Percentiles rank a stretch among this genome's conserved stretches.
These are phyloP conservation scores for Tragelaphus scriptus DNA, from an alignment of 2,113 vertebrate genomes.

Conservation along the genomic window DNA sequence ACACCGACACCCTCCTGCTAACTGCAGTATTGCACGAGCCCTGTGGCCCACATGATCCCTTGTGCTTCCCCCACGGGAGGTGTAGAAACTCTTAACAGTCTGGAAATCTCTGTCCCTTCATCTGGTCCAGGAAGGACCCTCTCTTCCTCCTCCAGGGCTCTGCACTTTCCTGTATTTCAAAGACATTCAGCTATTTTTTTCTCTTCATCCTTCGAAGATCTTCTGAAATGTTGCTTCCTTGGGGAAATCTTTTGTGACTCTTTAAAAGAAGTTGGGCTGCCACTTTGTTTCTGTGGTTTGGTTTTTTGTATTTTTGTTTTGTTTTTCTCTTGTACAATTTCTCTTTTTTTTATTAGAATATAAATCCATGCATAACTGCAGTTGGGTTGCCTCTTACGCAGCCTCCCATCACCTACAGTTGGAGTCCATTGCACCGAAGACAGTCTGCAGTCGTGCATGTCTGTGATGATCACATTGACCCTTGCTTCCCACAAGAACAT, in stretches of 20 bases:
- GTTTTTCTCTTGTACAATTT: background rate
- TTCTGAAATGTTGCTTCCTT: background rate
- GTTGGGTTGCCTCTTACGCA: background rate
- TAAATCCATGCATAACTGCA: background rate
- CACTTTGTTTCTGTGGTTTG: background rate
- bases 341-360: background rate
- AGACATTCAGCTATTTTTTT: background rate
- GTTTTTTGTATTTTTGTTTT: background rate
- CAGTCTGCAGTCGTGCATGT: background rate
- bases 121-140: background rate
- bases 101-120: background rate
- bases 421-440: background rate
- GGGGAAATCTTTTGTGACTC: background rate
- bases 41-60: background rate
- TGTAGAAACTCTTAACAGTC: background rate
- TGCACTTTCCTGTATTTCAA: background rate
- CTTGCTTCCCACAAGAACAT: background rate
- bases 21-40: fast-evolving
- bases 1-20: fast-evolving
- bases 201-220: background rate
- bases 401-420: too few species aligned
- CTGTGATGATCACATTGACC: background rate
- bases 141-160: background rate
- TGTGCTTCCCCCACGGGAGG: fast-evolving
- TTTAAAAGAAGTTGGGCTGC: background rate